Conservation (phyloP, 1,140 invertebrate genomes). For the Pachyrhynchus sulphureomaculatus region DNA sequence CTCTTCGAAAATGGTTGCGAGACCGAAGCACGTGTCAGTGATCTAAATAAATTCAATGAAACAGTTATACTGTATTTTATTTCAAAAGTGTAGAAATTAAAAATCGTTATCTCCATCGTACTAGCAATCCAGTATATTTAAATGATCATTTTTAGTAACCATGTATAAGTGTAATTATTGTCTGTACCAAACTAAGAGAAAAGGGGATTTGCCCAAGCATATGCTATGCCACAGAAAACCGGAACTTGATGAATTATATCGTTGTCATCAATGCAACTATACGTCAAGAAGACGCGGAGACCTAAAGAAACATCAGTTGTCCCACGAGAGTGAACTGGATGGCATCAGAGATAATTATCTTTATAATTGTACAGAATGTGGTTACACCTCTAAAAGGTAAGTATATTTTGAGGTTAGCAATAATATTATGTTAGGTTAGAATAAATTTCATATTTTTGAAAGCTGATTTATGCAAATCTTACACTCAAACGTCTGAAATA, state of each 20-base stretch:
- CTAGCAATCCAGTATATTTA: no score
- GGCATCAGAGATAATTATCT: background rate
- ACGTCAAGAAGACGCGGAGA: slow-evolving; percentile 6
- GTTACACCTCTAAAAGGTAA: slow-evolving; percentile 32
- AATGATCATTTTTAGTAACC: slow-evolving; percentile 13
- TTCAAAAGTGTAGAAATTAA: no score
- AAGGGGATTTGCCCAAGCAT: slow-evolving; percentile 32
- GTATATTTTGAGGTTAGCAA: no score
- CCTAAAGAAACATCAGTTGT: slow-evolving; percentile 18
- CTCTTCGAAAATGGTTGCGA: no score
- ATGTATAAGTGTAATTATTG: slow-evolving; percentile 29
- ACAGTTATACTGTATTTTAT: no score
- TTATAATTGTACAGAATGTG: slow-evolving; percentile 32
- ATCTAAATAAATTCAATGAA: no score
- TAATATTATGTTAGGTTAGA: no score
- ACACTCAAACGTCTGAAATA: no score
- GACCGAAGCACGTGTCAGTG: no score
- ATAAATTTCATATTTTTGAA: no score
- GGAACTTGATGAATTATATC: slow-evolving; percentile 1
- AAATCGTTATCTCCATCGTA: no score
- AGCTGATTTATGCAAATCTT: no score
- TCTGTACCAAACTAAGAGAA: slow-evolving; percentile 31
- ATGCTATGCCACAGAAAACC: slow-evolving; percentile 20
- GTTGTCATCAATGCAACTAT: slow-evolving; percentile 23
- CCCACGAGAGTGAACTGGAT: background rate